Evolutionary conservation across 2,113 vertebrate species (phyloP), one percentile per base, ranked within the genome.

Genomic region (Oreotrochilus melanogaster): DNA sequence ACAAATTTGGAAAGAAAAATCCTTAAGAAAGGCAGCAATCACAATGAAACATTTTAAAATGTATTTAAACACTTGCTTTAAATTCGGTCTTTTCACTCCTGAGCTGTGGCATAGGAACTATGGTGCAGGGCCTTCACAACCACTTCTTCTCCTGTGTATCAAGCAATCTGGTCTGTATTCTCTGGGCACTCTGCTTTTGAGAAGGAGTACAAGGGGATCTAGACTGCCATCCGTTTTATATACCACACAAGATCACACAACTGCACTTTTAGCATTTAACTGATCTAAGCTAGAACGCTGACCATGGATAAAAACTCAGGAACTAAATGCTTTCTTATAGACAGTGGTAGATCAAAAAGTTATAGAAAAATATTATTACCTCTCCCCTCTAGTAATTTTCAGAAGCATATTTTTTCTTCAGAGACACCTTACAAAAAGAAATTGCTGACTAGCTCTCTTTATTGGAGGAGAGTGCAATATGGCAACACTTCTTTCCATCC

Each of bases 71-170:
- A 19, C 21, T 50, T 56, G 27, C 1, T 66, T 80, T 80, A 21
- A 25, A 8, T 67, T 73, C 45, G 7, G 11, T 31, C 28, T 14
- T 62, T 16, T 42, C 35, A 8, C 11, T 30, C 4, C 1, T 13
- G 19, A n/a, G 16, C 73, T 83, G 84, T 75, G n/a, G 6, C 21
- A 18, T 18, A 18, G 15, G 7, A 61, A 24, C 7, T 14, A 7
- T 22, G 33, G 15, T 2, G 14, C 8, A 23, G 31, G 21, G n/a
- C n/a, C 39, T 78, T 86, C 5, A 8, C 48, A 18, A 6, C 13
- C 0, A 0, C 53, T 60, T 5, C 10, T 72, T 16, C 24, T 16
- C 18, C 9, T 8, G 6, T 33, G 43, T 27, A 25, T 21, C 6
- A n/a, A 23, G 21, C 3, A 43, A 35, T 31, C 28, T 5, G 1